Evolutionary conservation across 2,797 vertebrate species (phyloP), one percentile per base, ranked within the genome.

Genomic region (Molothrus ater): DNA sequence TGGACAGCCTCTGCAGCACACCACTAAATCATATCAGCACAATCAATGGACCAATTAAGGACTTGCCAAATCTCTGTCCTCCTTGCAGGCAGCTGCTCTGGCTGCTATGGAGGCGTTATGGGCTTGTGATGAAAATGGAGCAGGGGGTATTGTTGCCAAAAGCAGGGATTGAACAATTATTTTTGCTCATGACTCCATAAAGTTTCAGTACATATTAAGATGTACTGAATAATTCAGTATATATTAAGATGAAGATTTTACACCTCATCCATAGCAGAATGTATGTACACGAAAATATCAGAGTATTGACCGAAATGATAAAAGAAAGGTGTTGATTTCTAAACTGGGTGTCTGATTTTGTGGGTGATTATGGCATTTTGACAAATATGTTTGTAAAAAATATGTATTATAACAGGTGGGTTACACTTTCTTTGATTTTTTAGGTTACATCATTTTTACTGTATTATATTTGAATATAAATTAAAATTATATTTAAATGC

Each of bases 91-190:
- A 47, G 24, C 60, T 68, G 13, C 13, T 81, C 6, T 40, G 82
- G 42, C 22, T 72, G 20, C 7, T 70, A 0, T 16, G 32, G 50
- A 57, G 20, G 17, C 42, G 17, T 43, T 66, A 65, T 1, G 14
- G 24, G 24, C 5, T 54, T 75, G 18, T 14, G 69, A 36, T 1
- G 36, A 53, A 73, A 70, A 47, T 1, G 6, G 26, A 74, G 11
- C 0, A 2, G 7, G 11, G 4, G 16, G 21, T 38, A 42, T n/a
- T 45, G 18, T 8, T 5, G 2, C 4, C 51, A 61, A 80, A 81
- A 59, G 10, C 7, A 50, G 19, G 17, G 4, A 36, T 54, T 40
- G 83, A 80, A 71, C 22, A 56, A 71, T 48, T 56, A 13, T 54
- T 74, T n/a, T 6, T 76, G 31, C 16, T 38, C 75, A 47, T 1